A percentile compares a stretch with the other conserved stretches of the same genome.
Conservation (phyloP, 92 coral and sea anemone species). For the Porites lobata region DNA sequence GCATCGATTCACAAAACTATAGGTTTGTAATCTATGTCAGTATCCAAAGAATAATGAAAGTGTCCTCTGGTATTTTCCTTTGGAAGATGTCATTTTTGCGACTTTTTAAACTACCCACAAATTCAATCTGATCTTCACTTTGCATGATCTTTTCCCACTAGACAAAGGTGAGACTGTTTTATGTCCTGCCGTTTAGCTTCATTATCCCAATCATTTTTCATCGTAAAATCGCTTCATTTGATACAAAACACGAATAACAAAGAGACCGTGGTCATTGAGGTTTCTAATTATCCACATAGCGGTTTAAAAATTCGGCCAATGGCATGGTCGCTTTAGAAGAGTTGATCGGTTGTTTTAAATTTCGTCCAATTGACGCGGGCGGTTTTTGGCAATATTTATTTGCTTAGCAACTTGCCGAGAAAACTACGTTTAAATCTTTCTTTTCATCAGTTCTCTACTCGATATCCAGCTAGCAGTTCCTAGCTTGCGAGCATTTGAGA, state of each 20-base stretch:
- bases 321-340: neutral
- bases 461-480: neutral
- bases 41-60: neutral
- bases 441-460: neutral
- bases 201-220: constrained; percentile 21
- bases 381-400: neutral
- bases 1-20: neutral
- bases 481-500: neutral
- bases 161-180: neutral
- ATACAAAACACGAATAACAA: constrained; percentile 31
- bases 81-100: neutral
- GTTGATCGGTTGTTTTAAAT: constrained; percentile 15
- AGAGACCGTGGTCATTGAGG: constrained; percentile 32
- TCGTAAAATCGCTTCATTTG: constrained; percentile 34
- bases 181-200: constrained; percentile 14
- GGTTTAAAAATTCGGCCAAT: constrained; percentile 29
- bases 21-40: neutral
- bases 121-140: neutral
- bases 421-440: constrained; percentile 14
- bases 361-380: constrained; percentile 6
- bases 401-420: constrained; percentile 26
- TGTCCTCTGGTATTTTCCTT: neutral
- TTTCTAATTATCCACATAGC: constrained; percentile 16
- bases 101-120: neutral
- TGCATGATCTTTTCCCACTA: constrained; percentile 1